Evolutionary conservation across 2,797 vertebrate genomes (phyloP).

Genomic region (Mionectes olivaceus): DNA sequence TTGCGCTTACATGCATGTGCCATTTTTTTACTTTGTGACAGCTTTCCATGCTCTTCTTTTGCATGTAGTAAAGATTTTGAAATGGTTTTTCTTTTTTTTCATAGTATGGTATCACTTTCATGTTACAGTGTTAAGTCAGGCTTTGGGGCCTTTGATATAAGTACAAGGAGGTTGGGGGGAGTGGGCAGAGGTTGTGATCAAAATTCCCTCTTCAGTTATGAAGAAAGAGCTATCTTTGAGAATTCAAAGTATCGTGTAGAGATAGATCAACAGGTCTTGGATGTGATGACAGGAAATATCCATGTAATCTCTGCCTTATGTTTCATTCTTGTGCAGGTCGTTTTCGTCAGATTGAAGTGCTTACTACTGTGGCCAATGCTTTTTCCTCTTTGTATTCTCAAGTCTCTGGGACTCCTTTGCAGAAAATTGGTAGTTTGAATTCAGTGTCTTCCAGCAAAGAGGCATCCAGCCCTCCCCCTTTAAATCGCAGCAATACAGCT

Average conservation of each 20-base stretch:
- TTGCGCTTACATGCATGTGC: not conserved
- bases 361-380: constrained; percentile 95
- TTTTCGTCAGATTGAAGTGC: constrained; percentile 97
- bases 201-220: not conserved
- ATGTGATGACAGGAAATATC: not conserved
- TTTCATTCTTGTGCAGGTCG: constrained; percentile 83
- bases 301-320: not conserved
- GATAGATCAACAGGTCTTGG: not conserved
- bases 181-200: not conserved
- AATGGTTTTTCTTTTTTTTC: not conserved
- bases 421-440: constrained; percentile 85
- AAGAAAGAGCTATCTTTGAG: not conserved
- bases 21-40: not conserved
- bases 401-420: constrained; percentile 91
- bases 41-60: not conserved
- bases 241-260: not conserved
- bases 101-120: not conserved
- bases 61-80: not conserved
- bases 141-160: not conserved
- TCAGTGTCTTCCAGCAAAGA: constrained; percentile 79
- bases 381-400: constrained; percentile 97
- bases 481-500: constrained; percentile 85
- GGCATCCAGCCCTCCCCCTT: constrained; percentile 73
- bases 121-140: not conserved
- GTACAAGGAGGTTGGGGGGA: not conserved